phyloP scores from a whole-genome alignment of 2,797 vertebrate genomes.

The Periophthalmus magnuspinnatus region DNA sequence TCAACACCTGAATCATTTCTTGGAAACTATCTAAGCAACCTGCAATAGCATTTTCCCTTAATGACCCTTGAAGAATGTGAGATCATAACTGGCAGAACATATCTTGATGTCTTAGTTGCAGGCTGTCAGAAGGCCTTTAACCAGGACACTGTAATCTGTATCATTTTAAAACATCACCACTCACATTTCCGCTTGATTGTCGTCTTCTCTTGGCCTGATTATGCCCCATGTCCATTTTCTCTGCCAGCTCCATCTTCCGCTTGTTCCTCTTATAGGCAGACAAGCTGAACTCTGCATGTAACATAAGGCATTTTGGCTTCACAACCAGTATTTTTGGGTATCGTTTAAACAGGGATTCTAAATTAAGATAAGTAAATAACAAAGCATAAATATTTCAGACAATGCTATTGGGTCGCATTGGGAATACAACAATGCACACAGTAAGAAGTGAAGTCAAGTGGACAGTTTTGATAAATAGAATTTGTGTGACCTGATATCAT shows the following conservation, averaged over 20 bases:
- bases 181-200: constrained; percentile 94
- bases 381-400: not conserved
- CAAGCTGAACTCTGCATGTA: constrained; percentile 91
- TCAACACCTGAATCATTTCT: constrained; percentile 40
- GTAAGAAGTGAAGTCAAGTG: too few relatives aligned
- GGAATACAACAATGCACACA: too few relatives aligned
- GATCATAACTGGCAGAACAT: constrained; percentile 29
- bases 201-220: constrained; percentile 91
- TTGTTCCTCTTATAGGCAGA: constrained; percentile 99
- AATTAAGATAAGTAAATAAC: not conserved
- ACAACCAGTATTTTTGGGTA: not conserved
- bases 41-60: constrained; percentile 21
- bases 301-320: constrained; percentile 9
- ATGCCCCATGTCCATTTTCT: constrained; percentile 90
- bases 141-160: not conserved
- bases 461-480: too few relatives aligned
- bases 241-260: constrained; percentile 95
- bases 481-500: too few relatives aligned
- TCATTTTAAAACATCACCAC: constrained; percentile 44
- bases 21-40: constrained; percentile 24
- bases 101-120: constrained; percentile 13
- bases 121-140: not conserved
- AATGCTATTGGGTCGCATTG: too few relatives aligned
- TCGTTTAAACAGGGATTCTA: not conserved
- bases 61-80: constrained; percentile 27